Evolutionary conservation across 2,888 invertebrate genomes (phyloP), one percentile per base, ranked within the genome.

Genomic region (Monochamus alternatus): DNA sequence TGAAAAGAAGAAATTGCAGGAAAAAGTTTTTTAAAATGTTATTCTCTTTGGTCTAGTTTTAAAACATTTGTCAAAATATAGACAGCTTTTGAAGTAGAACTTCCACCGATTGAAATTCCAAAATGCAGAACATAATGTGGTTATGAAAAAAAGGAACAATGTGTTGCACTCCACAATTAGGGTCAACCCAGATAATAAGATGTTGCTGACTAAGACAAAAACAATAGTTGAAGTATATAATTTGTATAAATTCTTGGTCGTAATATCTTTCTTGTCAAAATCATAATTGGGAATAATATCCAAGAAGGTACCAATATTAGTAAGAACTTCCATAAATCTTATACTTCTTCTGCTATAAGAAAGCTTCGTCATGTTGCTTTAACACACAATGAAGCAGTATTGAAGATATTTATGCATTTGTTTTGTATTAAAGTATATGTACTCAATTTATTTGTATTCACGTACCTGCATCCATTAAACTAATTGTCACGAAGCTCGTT

Each of bases 91-190:
- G 52, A 66, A 32, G 12, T 52, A 14, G 7, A n/a, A 3, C n/a
- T 32, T 32, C 66, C 66, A 66, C 3, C 8, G 30, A 10, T 51
- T 31, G 30, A 32, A 31, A 14, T 66, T 66, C 66, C 66, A 66
- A 52, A 66, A 66, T 4, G 66, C 52, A 0, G 66, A 51, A 31
- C 66, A 52, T 30, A 52, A 8, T 3, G 52, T 12, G 0, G 12
- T 32, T 38, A 52, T 52, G 8, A 30, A 9, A 4, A 31, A n/a
- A 14, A n/a, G n/a, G 4, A 10, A 4, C n/a, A 14, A 3, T 3
- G n/a, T 4, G 12, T n/a, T n/a, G n/a, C 51, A 51, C 30, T 30
- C 5, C 2, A 65, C 1, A 12, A 4, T 30, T 22, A 14, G 22
- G n/a, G 7, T 8, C n/a, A 44, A 4, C 1, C 5, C 9, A 14